Evolutionary conservation across 2,797 vertebrate genomes (phyloP).

Genomic region (Silurus aristotelis): DNA sequence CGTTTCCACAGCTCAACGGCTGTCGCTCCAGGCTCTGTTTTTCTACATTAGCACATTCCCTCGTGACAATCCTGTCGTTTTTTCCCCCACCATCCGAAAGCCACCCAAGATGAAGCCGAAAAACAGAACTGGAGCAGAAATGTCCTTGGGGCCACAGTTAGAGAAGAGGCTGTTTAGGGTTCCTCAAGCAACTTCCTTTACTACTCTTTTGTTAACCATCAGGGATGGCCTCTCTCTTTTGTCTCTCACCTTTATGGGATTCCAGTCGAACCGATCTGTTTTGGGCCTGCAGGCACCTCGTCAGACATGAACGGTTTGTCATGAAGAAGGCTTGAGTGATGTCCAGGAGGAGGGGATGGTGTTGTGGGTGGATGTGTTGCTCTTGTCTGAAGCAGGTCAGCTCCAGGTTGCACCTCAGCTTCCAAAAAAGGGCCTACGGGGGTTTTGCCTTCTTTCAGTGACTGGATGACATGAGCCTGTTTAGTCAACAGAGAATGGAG

Average conservation of each 20-base stretch:
- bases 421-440: slow-evolving; percentile 36
- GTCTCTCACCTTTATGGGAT: slow-evolving; percentile 51
- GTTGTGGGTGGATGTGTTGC: slow-evolving; percentile 44
- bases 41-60: slow-evolving; percentile 56
- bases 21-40: slow-evolving; percentile 57
- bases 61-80: slow-evolving; percentile 50
- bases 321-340: slow-evolving; percentile 69
- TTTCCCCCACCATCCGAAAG: slow-evolving; percentile 18
- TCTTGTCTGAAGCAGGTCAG: slow-evolving; percentile 60
- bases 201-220: slow-evolving; percentile 61
- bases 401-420: slow-evolving; percentile 47
- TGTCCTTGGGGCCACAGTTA: slow-evolving; percentile 48
- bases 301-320: slow-evolving; percentile 77
- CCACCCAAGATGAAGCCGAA: slow-evolving; percentile 53
- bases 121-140: slow-evolving; percentile 19
- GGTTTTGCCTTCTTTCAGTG: slow-evolving; percentile 28
- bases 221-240: slow-evolving; percentile 45
- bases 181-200: slow-evolving; percentile 56
- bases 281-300: slow-evolving; percentile 75
- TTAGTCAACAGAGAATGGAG: slow-evolving; percentile 52
- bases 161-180: slow-evolving; percentile 51
- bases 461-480: slow-evolving; percentile 43
- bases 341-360: slow-evolving; percentile 60
- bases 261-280: slow-evolving; percentile 67
- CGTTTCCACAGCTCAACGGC: slow-evolving; percentile 37